Percentiles rank a stretch among this genome's conserved stretches.
Evolutionary conservation across 2,888 invertebrate species (phyloP).

Genomic region (Calliscelio sp.): DNA sequence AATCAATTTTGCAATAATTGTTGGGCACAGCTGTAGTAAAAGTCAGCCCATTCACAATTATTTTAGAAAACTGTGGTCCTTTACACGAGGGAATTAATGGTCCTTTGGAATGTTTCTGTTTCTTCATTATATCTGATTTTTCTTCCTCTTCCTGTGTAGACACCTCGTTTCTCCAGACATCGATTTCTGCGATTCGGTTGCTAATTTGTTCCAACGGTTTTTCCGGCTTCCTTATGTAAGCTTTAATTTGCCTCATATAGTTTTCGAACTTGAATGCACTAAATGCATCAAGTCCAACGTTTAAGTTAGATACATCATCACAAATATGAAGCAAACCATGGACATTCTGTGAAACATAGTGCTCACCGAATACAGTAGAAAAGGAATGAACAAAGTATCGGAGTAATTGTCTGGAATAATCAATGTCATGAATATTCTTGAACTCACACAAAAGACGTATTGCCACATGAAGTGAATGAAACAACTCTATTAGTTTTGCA

Average conservation of each 20-base stretch:
- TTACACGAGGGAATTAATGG: not conserved
- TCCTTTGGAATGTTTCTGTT: constrained; percentile 10
- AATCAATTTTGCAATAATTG: constrained; percentile 28
- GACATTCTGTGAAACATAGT: constrained; percentile 54
- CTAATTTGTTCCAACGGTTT: constrained; percentile 45
- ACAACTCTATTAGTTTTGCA: no score
- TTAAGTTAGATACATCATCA: constrained; percentile 39
- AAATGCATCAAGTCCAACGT: constrained; percentile 32
- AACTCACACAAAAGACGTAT: constrained; percentile 25
- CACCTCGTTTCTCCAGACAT: not conserved
- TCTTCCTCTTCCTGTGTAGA: not conserved
- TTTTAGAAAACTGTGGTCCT: constrained; percentile 15
- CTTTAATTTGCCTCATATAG: constrained; percentile 41
- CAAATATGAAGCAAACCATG: constrained; percentile 52
- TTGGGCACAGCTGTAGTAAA: constrained; percentile 13
- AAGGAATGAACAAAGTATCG: constrained; percentile 30
- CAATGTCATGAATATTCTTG: constrained; percentile 10
- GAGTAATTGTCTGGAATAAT: constrained; percentile 44
- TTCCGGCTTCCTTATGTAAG: constrained; percentile 42
- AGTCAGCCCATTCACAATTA: not conserved
- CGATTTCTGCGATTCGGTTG: constrained; percentile 11
- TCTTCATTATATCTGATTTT: not conserved
- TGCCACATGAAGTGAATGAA: constrained; percentile 50
- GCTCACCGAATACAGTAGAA: constrained; percentile 34
- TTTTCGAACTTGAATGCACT: constrained; percentile 63